Evolutionary conservation across 2,888 invertebrate genomes (phyloP).

Genomic region (Lasioglossum zephyrum): DNA sequence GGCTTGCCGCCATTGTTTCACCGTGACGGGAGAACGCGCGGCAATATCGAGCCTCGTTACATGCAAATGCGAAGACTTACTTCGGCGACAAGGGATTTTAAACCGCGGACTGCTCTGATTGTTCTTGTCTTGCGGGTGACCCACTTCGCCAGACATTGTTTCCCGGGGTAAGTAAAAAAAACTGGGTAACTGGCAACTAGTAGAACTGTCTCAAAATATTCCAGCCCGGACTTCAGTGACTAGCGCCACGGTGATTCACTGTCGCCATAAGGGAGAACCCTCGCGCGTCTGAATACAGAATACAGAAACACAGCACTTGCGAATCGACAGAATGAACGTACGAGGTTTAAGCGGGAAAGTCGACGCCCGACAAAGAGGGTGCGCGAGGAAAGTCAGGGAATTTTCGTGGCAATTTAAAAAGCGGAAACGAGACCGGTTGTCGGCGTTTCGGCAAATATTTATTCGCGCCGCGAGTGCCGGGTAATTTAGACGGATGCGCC

Average conservation of each 20-base stretch:
- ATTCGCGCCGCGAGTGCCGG: constrained; percentile 28
- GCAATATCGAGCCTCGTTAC: constrained; percentile 45
- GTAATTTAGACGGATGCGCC: constrained; percentile 53
- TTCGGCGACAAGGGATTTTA: constrained; percentile 41
- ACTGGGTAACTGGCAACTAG: background rate
- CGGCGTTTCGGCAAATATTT: constrained; percentile 51
- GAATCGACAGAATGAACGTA: background rate
- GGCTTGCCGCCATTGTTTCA: constrained; percentile 60
- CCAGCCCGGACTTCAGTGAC: background rate
- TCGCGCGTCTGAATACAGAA: background rate
- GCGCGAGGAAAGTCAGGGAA: constrained; percentile 9
- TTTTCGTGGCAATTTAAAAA: constrained; percentile 45
- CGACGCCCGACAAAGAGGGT: background rate
- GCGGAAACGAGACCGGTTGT: background rate
- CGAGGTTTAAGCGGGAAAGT: background rate
- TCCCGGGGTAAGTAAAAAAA: background rate
- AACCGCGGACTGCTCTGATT: constrained; percentile 40
- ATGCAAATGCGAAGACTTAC: constrained; percentile 48
- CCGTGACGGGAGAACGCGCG: constrained; percentile 54
- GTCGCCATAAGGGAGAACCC: background rate
- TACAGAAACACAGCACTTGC: background rate
- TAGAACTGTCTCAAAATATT: background rate
- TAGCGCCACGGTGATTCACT: background rate
- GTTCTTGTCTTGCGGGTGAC: background rate
- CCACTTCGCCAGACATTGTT: background rate